Evolutionary conservation across 2,797 vertebrate species (phyloP), one percentile per base, ranked within the genome.

Genomic region (Manis pentadactyla): DNA sequence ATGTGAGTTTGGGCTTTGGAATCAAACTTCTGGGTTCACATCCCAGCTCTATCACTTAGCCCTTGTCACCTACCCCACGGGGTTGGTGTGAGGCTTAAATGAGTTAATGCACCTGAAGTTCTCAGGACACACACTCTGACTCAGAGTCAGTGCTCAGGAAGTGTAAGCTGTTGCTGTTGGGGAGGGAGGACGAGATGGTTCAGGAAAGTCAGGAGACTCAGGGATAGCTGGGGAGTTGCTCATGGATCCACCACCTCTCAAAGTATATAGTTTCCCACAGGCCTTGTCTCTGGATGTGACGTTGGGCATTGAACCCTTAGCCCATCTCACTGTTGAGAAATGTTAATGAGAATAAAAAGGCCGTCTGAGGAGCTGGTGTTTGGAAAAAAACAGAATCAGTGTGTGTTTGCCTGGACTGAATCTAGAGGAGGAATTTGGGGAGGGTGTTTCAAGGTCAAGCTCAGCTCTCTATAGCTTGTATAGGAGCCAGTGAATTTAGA

Each of bases 281-380:
- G 29, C 51, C 29, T 90, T 51, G 31, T 84, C 64, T 87, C 49
- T 57, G 68, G 57, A 87, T 83, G 69, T 49, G 73, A 31, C 68
- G 10, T 25, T 82, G 88, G 23, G 39, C 2, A 29, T 83, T 71
- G 77, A 93, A 61, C 55, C 39, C 82, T 93, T 23, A 7, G 37
- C 23, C 42, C 37, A 34, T 53, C 66, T 95, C 71, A 55, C 82
- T 63, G 63, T 2, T 53, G 90, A 91, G 78, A 91, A 84, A 68
- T 66, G 18, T 51, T 88, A 84, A 75, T 81, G 71, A 90, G 93
- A 86, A 88, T 75, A 87, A 96, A 87, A 55, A 71, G 74, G 82
- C 64, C 79, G 94, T 68, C 39, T 27, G 77, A 95, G 42, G 63
- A 68, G 53, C 25, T 82, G 29, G 74, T 66, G 31, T 93, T 93